Percentiles rank a stretch among this genome's conserved stretches.
phyloP scores from a whole-genome alignment of 2,888 invertebrate genomes.

The Pterostichus niger region DNA sequence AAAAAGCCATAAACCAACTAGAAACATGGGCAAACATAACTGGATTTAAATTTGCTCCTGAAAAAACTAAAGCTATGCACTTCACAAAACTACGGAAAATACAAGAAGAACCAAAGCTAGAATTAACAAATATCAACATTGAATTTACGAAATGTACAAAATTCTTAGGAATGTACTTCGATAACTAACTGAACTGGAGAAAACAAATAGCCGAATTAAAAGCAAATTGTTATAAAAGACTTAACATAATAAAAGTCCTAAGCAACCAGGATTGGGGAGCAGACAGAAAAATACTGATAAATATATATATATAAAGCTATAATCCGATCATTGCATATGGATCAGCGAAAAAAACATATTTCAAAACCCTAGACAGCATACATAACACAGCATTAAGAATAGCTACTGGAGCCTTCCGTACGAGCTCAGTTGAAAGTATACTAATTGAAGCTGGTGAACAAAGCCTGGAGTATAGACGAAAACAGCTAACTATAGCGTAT shows the following conservation, averaged over 20 bases:
- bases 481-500: not conserved
- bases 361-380: slow-evolving; percentile 6
- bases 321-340: slow-evolving; percentile 19
- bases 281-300: slow-evolving; percentile 6
- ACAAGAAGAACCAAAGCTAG: not conserved
- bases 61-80: slow-evolving; percentile 41
- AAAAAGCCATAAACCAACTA: not conserved
- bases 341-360: not conserved
- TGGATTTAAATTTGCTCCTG: slow-evolving; percentile 28
- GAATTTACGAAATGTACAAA: not conserved
- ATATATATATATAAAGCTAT: slow-evolving; percentile 27
- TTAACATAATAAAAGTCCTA: slow-evolving; percentile 27
- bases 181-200: slow-evolving; percentile 17
- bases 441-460: not conserved
- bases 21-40: not conserved
- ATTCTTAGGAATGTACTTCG: slow-evolving; percentile 16
- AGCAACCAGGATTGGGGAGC: too few species aligned
- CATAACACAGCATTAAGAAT: slow-evolving; percentile 33
- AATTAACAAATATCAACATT: not conserved
- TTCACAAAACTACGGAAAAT: slow-evolving; percentile 1
- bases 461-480: not conserved
- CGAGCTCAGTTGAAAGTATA: slow-evolving; percentile 27
- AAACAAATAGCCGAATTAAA: slow-evolving; percentile 10
- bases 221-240: slow-evolving; percentile 14
- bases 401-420: slow-evolving; percentile 21